Conservation (phyloP, 2,797 vertebrate species). For the Mionectes olivaceus region DNA sequence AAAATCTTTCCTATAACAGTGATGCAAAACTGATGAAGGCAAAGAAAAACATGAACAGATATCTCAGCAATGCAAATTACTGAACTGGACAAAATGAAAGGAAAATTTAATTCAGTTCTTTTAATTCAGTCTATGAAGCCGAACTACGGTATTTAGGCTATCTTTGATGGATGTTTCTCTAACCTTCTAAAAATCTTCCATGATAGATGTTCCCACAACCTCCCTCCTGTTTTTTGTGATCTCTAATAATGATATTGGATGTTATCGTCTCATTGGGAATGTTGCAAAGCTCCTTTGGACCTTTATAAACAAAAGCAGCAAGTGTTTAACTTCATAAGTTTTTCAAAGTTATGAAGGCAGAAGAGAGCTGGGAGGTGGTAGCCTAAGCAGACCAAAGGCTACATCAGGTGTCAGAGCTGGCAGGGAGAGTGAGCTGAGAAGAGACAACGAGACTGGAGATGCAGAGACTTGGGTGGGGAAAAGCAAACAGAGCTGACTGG, state of each 20-base stretch:
- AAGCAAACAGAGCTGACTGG: conserved; percentile 48
- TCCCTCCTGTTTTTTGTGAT: background rate
- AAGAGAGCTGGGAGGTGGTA: background rate
- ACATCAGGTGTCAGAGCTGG: conserved; percentile 32
- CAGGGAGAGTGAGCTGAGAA: background rate
- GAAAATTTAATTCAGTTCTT: background rate
- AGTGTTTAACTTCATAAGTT: background rate
- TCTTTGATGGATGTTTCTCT: background rate
- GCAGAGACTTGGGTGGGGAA: conserved; percentile 35
- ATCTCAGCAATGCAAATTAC: background rate
- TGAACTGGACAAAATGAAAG: background rate
- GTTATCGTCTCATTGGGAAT: background rate
- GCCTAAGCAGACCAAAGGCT: background rate
- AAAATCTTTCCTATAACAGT: background rate
- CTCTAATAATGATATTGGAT: background rate
- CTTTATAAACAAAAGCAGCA: background rate
- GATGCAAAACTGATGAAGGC: background rate
- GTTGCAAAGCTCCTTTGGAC: background rate
- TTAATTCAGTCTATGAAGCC: background rate
- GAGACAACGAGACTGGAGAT: background rate
- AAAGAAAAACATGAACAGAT: background rate
- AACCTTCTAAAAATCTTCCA: background rate
- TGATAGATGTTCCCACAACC: background rate
- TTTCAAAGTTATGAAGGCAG: background rate
- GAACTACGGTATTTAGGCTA: background rate